Conservation (phyloP, 2,113 vertebrate species). For the Eidolon helvum region DNA sequence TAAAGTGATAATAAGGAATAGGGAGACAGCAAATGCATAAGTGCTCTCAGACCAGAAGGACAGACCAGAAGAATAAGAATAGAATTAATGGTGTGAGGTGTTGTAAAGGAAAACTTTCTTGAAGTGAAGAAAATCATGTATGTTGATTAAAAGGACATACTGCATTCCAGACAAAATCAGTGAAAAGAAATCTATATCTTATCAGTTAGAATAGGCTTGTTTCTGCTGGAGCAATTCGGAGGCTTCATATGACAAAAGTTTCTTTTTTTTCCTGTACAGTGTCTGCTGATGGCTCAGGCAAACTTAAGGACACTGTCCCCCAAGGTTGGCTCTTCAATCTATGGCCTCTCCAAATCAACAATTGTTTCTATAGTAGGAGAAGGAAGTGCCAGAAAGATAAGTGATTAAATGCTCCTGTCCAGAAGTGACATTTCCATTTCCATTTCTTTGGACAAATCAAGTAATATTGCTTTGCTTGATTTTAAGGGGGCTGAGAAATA, state of each 20-base stretch:
- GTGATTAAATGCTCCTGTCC: neutral
- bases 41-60: neutral
- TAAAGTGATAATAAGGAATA: neutral
- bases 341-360: neutral
- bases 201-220: neutral
- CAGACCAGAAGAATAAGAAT: neutral
- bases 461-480: neutral
- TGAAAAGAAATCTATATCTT: neutral
- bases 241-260: neutral
- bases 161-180: neutral
- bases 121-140: neutral
- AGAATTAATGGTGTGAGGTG: neutral
- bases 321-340: neutral
- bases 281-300: neutral
- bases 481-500: neutral
- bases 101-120: neutral
- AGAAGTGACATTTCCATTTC: neutral
- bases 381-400: neutral
- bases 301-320: neutral
- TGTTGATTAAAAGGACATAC: neutral
- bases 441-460: neutral
- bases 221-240: neutral
- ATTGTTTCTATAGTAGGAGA: neutral
- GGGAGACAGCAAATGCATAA: neutral
- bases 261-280: neutral